phyloP scores from a whole-genome alignment of 2,797 vertebrate species.

The Sphaeramia orbicularis region DNA sequence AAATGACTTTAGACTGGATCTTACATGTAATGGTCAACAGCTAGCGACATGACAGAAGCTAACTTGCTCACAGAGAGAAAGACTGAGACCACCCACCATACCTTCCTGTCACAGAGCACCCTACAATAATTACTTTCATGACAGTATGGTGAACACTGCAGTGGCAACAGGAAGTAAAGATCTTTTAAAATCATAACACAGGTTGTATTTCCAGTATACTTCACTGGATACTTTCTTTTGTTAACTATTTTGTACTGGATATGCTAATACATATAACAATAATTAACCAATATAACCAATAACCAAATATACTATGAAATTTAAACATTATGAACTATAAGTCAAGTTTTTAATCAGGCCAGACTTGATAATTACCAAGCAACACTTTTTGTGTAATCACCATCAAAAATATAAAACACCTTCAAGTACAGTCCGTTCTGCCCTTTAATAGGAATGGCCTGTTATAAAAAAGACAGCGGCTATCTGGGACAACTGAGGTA shows the following conservation, averaged over 20 bases:
- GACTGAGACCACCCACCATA: constrained; percentile 32
- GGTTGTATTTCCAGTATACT: not conserved
- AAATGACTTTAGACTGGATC: not conserved
- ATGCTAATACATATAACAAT: not conserved
- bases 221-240: not conserved
- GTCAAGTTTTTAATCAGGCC: not conserved
- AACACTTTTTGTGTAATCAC: not conserved
- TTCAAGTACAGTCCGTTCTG: not conserved
- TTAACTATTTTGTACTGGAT: not conserved
- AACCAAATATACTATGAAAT: not conserved
- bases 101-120: constrained; percentile 9
- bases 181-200: constrained; percentile 2
- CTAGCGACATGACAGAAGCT: not conserved
- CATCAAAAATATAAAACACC: not conserved
- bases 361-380: not conserved
- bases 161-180: not conserved
- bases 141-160: not conserved
- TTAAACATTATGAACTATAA: not conserved
- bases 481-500: constrained; percentile 7
- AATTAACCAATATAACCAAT: not conserved
- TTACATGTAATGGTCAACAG: not conserved
- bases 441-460: not conserved
- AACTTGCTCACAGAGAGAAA: constrained; percentile 7
- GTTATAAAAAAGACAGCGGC: not conserved
- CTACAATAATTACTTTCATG: constrained; percentile 18